Base-by-base conservation (phyloP, 2,113 vertebrate species). In the Leucopsar rothschildi region DNA sequence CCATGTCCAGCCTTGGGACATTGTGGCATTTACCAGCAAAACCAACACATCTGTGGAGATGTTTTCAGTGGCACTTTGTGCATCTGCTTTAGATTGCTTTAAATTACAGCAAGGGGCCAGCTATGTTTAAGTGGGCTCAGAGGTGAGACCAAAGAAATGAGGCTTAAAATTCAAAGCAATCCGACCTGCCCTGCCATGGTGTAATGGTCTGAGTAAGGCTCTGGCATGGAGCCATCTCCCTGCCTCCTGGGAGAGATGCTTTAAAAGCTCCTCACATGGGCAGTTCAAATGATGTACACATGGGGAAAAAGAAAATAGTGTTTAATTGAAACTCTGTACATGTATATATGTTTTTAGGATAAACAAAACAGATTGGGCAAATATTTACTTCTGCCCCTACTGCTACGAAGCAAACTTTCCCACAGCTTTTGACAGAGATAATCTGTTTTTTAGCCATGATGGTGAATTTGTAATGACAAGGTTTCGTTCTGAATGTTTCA, bases 331-430 rank as follows among this genome's bases (percentile, higher is more conserved):
- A 55, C 17, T 15, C 82, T 66, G 55, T 40, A 35, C 60, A 24
- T 84, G 76, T 73, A 61, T 68, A 5, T 86, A 12, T 87, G 81
- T 59, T 79, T 96, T 92, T 73, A 96, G 92, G 80, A 63, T 79
- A 96, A 96, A 95, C 66, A 72, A 92, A 90, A 78, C 23, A 60
- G 35, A 87, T 56, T 76, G 88, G 90, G 78, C 76, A 90, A 95
- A 93, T 93, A 94, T 95, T 96, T 94, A 71, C 71, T 95, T 88
- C 79, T 94, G 80, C 85, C 91, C 63, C 75, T 83, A 55, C 61
- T 49, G 89, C 78, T 90, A 70, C 80, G 84, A 95, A 86, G 86
- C 93, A 95, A 94, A 96, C 93, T 97, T 97, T 95, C 96, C 94
- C 94, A 97, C 72, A 95, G 81, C 33, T 80, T 89, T 93, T 88